Base-by-base conservation (phyloP, 1,140 invertebrate species). In the Ips nitidus region DNA sequence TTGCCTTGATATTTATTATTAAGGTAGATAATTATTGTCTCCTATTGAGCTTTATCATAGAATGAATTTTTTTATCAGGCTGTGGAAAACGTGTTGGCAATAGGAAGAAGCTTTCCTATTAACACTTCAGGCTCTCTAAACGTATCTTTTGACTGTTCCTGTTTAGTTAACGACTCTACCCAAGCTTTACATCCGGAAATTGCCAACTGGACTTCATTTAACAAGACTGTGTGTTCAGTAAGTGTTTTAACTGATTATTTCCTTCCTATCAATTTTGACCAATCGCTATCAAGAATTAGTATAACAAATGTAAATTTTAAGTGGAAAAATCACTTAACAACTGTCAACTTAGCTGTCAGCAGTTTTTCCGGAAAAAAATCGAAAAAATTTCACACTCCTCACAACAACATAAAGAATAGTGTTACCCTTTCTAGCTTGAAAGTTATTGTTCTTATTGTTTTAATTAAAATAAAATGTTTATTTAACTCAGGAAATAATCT, bases 1-100 rank as follows among this genome's bases (percentile, higher is more conserved):
- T 99, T 77, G 97, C 97, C 1, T 92, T 99, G 73, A 99, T 99
- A 78, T 99, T 99, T 82, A 98, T 99, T 79, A 96, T 95, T 80
- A 98, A 99, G 87, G 95, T 97, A 80, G 81, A 55, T 55, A 22
- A 2, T 37, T 2, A 1, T 3, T 38, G 7, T 38, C 37, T 36
- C 2, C 0, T 37, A 36, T 55, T 55, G 52, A 37, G 37, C 7
- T 50, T 22, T 36, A 47, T 6, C 8, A 41, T 60, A n/a, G 37
- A 6, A 39, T 60, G 22, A 36, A 37, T 67, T 41, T 52, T 59
- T 59, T 41, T 50, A 38, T 82, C 74, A 91, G 90, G 92, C 92
- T 45, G 85, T 94, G 57, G 92, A 94, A 84, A 93, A 95, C 82
- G 92, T 95, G 8, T 80, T 91, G 65, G 85, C 88, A 4, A 94